Evolutionary conservation across 2,113 vertebrate species (phyloP), one percentile per base, ranked within the genome.

Genomic region (Hippocampus barbouri): DNA sequence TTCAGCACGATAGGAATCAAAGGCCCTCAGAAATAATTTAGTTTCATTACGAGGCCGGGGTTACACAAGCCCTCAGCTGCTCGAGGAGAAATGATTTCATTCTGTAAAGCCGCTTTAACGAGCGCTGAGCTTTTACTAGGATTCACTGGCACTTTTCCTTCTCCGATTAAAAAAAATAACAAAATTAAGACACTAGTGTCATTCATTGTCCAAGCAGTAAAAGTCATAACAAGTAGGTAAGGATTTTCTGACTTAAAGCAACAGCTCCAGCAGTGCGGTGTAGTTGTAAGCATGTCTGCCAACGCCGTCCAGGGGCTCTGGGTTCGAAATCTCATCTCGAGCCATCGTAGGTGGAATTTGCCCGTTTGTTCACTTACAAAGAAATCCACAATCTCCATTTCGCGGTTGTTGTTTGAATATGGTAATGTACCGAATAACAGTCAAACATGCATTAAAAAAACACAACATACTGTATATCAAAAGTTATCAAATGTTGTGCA

Each of bases 1-100:
- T 69, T 76, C 66, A 69, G 27, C 69, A 30, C 63, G 21, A 23
- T 20, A 49, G 53, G 63, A 73, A 78, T 78, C 64, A 79, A 78
- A 82, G 75, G 65, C 78, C 69, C 61, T 71, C 73, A 80, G 71
- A 75, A 80, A 77, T 65, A n/a, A 64, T 64, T 43, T 43, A 14
- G 62, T 64, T 64, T 41, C 21, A 12, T 75, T 68, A 62, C 57
- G 67, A 72, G 70, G 77, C 45, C 51, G 66, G 68, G 85, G 70
- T 76, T 25, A 65, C 14, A 15, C 16, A 65, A 83, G 83, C 83
- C 78, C 74, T 83, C 74, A 79, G 80, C 76, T 74, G 73, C 79
- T 83, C 79, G 74, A 68, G 75, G 79, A 79, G 74, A 86, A 78
- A 82, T 85, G 83, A 83, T 82, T 79, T 75, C 67, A 76, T 78